phyloP scores from a whole-genome alignment of 2,113 vertebrate species.

The Gadus macrocephalus region DNA sequence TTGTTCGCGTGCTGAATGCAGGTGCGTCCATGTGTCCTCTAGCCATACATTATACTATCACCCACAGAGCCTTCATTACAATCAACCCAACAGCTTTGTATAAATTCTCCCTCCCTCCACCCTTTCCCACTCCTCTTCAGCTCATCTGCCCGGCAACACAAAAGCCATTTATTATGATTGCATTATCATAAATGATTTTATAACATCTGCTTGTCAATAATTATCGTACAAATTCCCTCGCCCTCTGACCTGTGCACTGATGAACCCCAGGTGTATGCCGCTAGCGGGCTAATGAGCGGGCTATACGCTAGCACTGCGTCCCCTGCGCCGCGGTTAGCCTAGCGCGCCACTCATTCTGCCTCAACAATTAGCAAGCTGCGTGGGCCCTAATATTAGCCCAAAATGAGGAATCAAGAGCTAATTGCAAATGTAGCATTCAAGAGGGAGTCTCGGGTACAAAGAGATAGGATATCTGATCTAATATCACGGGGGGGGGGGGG shows the following conservation, averaged over 20 bases:
- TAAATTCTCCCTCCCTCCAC: constrained; percentile 9
- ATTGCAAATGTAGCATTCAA: constrained; percentile 62
- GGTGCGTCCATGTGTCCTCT: constrained; percentile 12
- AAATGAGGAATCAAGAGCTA: constrained; percentile 53
- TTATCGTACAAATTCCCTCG: constrained; percentile 60
- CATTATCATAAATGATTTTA: constrained; percentile 78
- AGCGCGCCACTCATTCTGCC: constrained; percentile 21
- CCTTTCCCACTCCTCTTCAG: constrained; percentile 24
- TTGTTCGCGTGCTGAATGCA: not conserved
- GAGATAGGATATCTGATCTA: constrained; percentile 26
- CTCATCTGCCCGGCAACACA: constrained; percentile 43
- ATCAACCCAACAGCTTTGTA: constrained; percentile 41
- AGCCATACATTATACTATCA: constrained; percentile 17
- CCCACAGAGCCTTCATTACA: constrained; percentile 25
- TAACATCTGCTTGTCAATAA: constrained; percentile 77
- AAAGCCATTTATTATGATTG: constrained; percentile 69
- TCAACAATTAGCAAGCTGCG: constrained; percentile 58
- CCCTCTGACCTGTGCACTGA: constrained; percentile 61
- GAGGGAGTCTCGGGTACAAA: constrained; percentile 31
- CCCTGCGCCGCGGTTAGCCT: constrained; percentile 44
- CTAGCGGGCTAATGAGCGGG: constrained; percentile 64
- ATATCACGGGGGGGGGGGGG: constrained; percentile 13
- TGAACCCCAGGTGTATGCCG: constrained; percentile 71
- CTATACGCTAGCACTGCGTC: constrained; percentile 42
- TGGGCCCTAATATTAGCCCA: constrained; percentile 52